Conservation (phyloP, 2,888 invertebrate genomes). For the Tetanocera ferruginea region DNA sequence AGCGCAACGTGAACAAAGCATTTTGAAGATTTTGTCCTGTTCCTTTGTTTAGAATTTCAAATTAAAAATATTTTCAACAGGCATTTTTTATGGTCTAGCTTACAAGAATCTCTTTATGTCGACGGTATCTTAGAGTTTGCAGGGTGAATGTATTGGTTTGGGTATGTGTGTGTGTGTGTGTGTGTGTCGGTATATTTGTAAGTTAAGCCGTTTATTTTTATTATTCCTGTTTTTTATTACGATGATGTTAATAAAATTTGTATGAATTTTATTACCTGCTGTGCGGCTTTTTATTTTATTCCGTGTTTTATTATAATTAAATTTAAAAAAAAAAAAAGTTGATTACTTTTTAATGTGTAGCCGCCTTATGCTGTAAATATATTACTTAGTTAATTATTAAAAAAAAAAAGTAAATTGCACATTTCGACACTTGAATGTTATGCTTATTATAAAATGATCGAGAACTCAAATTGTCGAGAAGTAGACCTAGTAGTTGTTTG, state of each 20-base stretch:
- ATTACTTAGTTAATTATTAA: no score
- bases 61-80: conserved; percentile 15
- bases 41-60: conserved; percentile 31
- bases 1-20: not conserved
- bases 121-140: no score
- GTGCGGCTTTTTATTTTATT: conserved; percentile 26
- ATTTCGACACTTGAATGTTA: no score
- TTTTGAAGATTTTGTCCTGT: not conserved
- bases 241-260: not conserved
- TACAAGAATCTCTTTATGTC: no score
- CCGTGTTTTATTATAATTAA: conserved; percentile 12
- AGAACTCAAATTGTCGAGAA: no score
- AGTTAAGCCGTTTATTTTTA: conserved; percentile 22
- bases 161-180: no score
- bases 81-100: no score
- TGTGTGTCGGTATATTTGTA: not conserved
- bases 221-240: conserved; percentile 17
- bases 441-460: no score
- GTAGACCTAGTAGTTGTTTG: no score
- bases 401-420: no score
- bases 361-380: not conserved
- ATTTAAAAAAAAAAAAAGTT: not conserved
- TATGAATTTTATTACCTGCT: no score
- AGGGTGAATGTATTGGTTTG: no score
- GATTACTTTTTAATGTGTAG: not conserved